Conservation (phyloP, 2,113 vertebrate species). For the Cricetomys ansorgei region DNA sequence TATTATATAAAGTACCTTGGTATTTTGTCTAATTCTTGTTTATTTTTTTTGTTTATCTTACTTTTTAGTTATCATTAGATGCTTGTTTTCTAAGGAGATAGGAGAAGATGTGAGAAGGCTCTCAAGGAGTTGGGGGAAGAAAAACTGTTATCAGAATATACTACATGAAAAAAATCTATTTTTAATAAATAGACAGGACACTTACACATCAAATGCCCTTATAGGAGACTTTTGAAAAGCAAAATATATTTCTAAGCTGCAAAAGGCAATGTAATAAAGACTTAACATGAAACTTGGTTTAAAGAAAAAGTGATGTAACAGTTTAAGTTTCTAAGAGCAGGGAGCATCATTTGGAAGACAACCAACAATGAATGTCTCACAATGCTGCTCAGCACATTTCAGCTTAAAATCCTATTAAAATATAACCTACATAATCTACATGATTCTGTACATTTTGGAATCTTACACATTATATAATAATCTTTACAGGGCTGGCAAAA, state of each 20-base stretch:
- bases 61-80: neutral
- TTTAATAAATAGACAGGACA: neutral
- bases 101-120: neutral
- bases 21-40: neutral
- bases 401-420: neutral
- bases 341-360: rapidly evolving
- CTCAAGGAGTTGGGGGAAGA: neutral
- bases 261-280: neutral
- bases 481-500: neutral
- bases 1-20: neutral
- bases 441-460: neutral
- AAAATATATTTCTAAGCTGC: neutral
- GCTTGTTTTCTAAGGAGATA: neutral
- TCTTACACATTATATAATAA: neutral
- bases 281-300: neutral
- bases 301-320: neutral
- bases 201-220: neutral
- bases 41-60: neutral
- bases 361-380: rapidly evolving
- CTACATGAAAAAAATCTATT: neutral
- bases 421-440: neutral
- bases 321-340: rapidly evolving
- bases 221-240: neutral
- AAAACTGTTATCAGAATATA: neutral
- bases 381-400: neutral